Evolutionary conservation across 2,113 vertebrate species (phyloP), one percentile per base, ranked within the genome.

Genomic region (Lepisosteus oculatus): DNA sequence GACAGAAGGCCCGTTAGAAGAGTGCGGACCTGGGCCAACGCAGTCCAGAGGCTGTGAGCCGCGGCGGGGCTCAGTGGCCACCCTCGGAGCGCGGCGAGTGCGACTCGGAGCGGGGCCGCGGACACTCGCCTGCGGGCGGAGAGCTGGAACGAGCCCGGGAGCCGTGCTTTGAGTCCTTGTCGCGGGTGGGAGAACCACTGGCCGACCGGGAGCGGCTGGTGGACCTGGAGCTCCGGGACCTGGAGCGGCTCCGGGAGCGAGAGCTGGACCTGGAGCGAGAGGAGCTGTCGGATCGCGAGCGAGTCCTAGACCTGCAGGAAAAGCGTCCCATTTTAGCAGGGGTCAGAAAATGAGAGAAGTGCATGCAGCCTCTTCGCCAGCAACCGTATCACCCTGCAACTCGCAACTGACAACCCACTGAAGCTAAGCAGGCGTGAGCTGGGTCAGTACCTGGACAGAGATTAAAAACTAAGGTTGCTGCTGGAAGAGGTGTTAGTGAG

Each of bases 191-290:
- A 0, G 95, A 96, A 80, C 94, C 94, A 88, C 92, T 96, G 80
- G 94, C 78, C 55, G 94, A 97, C 71, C 90, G 86, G 8, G 93
- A 94, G 43, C 93, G 89, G 67, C 93, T 91, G 76, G 95, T 95
- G 68, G 95, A 96, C 75, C 91, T 94, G 78, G 90, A 88, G 85
- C 93, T 94, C 73, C 93, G 93, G 0, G 95, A 96, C 0, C 87
- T 87, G 3, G 96, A 96, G 2, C 93, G 93, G 73, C 94, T 94
- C 2, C 92, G 93, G 17, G 94, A 98, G 15, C 91, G 81, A 0
- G 93, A 94, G 15, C 92, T 94, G 47, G 95, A 98, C 0, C 94
- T 87, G 0, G 95, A 96, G 0, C 93, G 96, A 65, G 95, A 96
- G 51, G 95, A 92, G 88, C 93, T 97, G 42, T 91, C 89, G 0